Evolutionary conservation across 2,888 invertebrate species (phyloP).

Genomic region (Drosophila monieri): DNA sequence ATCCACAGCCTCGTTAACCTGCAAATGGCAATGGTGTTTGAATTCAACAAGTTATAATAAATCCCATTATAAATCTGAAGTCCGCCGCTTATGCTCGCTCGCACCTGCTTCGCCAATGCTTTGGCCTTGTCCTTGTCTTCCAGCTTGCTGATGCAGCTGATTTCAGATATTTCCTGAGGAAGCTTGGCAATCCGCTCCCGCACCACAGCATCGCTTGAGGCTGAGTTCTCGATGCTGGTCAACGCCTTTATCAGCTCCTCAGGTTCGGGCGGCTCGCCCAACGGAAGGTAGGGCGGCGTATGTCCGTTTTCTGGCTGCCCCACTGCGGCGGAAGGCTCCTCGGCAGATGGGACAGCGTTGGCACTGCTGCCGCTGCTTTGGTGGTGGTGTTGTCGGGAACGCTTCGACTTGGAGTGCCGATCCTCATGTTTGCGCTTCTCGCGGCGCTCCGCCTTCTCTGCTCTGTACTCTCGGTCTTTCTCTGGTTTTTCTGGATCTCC

Average conservation of each 20-base stretch:
- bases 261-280: conserved; percentile 94
- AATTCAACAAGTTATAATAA: neutral
- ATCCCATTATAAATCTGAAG: neutral
- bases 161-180: conserved; percentile 97
- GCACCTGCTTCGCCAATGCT: conserved; percentile 90
- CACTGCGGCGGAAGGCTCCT: conserved; percentile 22
- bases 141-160: conserved; percentile 92
- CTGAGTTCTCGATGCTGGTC: conserved; percentile 95
- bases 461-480: conserved; percentile 32
- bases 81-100: conserved; percentile 13
- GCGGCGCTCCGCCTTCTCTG: conserved; percentile 77
- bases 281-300: conserved; percentile 91
- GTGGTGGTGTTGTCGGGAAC: conserved; percentile 79
- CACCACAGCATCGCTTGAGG: conserved; percentile 96
- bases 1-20: conserved; percentile 91
- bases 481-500: conserved; percentile 12
- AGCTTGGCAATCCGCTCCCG: conserved; percentile 96
- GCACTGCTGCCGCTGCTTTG: conserved; percentile 77
- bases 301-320: conserved; percentile 87
- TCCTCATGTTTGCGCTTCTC: conserved; percentile 82
- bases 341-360: conserved; percentile 14
- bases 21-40: neutral
- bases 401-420: conserved; percentile 71
- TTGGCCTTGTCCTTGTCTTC: conserved; percentile 93
- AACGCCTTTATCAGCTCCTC: conserved; percentile 94